These are phyloP conservation scores for Notolepis coatsorum DNA, from an alignment of 2,797 vertebrate genomes.

Conservation along the genomic window DNA sequence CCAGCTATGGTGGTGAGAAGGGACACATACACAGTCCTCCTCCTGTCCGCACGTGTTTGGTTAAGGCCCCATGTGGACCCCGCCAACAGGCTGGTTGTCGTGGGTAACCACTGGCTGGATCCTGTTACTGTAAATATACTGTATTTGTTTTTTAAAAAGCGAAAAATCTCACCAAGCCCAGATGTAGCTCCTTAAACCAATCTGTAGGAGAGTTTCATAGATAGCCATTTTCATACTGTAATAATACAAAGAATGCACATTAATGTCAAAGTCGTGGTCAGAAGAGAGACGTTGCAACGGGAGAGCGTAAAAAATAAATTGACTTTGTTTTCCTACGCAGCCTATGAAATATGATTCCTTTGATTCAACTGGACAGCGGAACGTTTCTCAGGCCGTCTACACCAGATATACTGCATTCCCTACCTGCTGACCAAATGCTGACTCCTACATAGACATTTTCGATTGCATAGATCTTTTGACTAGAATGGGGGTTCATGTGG, in stretches of 20 bases:
- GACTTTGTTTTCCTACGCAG: too few species aligned
- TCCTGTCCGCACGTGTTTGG: conserved; percentile 47
- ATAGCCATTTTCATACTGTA: conserved; percentile 24
- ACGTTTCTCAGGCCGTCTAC: too few species aligned
- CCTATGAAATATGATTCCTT: too few species aligned
- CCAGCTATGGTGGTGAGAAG: conserved; percentile 36
- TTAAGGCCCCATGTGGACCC: conserved; percentile 26
- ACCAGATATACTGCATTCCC: neutral
- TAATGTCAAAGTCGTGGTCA: conserved; percentile 15
- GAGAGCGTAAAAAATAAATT: neutral
- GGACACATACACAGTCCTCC: conserved; percentile 30
- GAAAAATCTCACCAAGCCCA: conserved; percentile 38
- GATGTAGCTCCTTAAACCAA: conserved; percentile 32
- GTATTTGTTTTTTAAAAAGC: conserved; percentile 29
- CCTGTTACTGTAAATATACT: conserved; percentile 45
- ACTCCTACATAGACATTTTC: neutral
- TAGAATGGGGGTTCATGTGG: neutral
- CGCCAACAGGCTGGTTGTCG: conserved; percentile 44
- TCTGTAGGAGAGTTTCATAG: neutral
- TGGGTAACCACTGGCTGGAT: conserved; percentile 39
- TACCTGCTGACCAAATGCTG: neutral
- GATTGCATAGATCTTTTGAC: neutral
- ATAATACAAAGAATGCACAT: conserved; percentile 28
- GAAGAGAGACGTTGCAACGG: neutral
- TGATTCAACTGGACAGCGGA: too few species aligned